Evolutionary conservation across 1,140 invertebrate species (phyloP).

Genomic region (Cephus cinctus): DNA sequence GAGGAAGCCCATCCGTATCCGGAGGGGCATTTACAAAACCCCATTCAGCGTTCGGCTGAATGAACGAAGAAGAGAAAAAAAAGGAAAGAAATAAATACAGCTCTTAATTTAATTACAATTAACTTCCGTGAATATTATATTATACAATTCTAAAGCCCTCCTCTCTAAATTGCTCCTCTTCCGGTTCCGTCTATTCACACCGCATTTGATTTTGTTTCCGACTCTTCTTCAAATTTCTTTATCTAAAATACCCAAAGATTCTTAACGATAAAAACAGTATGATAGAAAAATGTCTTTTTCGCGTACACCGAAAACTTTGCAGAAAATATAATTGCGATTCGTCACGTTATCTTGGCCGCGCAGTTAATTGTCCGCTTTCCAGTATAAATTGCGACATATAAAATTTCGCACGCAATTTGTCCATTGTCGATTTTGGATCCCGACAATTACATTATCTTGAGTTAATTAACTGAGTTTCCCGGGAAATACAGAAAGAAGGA

Average conservation of each 20-base stretch:
- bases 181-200: neutral
- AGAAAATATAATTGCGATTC: neutral
- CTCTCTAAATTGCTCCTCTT: slow-evolving; percentile 2
- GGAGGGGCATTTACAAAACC: slow-evolving; percentile 28
- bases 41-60: slow-evolving; percentile 19
- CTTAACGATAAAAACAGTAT: neutral
- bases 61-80: too few relatives aligned
- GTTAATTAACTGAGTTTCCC: slow-evolving; percentile 28
- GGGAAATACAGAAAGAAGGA: too few relatives aligned
- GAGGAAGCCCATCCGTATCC: slow-evolving; percentile 25
- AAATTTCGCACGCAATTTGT: neutral
- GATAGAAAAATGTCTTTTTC: neutral
- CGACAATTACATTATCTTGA: slow-evolving; percentile 16
- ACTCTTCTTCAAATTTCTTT: neutral
- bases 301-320: neutral
- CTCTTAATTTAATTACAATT: slow-evolving; percentile 25
- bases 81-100: slow-evolving; percentile 9
- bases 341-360: neutral
- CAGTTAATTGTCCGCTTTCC: neutral
- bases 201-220: neutral
- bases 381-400: slow-evolving; percentile 7
- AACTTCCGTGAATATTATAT: slow-evolving; percentile 21
- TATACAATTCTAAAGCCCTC: slow-evolving; percentile 17
- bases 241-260: slow-evolving; percentile 7
- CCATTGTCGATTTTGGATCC: slow-evolving; percentile 25